Evolutionary conservation across 37 sponge, comb jelly and placozoan genomes (phyloP).

Genomic region (Tethya wilhelma): DNA sequence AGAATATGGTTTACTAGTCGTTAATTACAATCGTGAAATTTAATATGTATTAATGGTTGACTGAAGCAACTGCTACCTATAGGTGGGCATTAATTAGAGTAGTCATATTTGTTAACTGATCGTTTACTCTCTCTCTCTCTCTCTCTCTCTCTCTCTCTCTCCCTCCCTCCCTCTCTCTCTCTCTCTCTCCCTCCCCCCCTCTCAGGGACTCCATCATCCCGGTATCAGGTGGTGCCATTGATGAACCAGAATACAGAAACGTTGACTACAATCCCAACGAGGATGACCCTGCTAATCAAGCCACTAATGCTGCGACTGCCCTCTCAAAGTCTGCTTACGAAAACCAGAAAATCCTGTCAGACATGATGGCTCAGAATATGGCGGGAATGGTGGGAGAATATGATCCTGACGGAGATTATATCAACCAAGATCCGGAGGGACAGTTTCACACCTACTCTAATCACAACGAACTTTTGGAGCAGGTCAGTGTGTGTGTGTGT

Average conservation of each 20-base stretch:
- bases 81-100: no score
- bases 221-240: not conserved
- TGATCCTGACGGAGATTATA: conserved; percentile 38
- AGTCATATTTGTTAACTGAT: no score
- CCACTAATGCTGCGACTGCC: not conserved
- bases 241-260: conserved; percentile 39
- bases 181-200: no score
- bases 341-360: conserved; percentile 1
- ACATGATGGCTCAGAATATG: not conserved
- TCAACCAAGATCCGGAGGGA: conserved; percentile 42
- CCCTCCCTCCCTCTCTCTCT: not conserved
- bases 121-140: no score
- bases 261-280: conserved; percentile 7
- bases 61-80: no score
- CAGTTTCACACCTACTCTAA: conserved; percentile 50
- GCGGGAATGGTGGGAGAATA: not conserved
- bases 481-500: no score
- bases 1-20: not conserved
- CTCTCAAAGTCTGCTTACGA: not conserved
- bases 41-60: no score
- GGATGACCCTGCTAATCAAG: not conserved
- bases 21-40: not conserved
- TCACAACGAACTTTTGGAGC: conserved; percentile 36
- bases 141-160: not conserved
- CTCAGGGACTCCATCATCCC: conserved; percentile 28